A percentile compares a stretch with the other conserved stretches of the same genome.
phyloP scores from a whole-genome alignment of 1,140 invertebrate species.

The Amyelois transitella region DNA sequence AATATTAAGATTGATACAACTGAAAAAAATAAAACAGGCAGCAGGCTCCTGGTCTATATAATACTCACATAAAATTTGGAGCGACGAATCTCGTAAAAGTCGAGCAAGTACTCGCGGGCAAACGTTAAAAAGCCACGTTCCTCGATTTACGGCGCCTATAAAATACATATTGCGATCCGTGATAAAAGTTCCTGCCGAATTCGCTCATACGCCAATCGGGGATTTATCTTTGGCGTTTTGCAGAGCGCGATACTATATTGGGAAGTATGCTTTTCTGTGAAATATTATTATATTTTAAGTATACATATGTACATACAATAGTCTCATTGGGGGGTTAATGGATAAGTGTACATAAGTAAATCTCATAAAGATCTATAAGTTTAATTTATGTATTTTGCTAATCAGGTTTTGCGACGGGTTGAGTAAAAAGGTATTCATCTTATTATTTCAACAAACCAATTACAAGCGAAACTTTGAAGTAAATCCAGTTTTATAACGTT shows the following conservation, averaged over 20 bases:
- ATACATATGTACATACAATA: too few relatives aligned
- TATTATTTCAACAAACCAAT: too few relatives aligned
- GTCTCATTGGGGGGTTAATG: too few relatives aligned
- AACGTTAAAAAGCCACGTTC: conserved; percentile 68
- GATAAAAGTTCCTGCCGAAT: conserved; percentile 64
- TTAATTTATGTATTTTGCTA: too few relatives aligned
- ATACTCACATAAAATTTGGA: conserved; percentile 62
- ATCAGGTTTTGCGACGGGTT: too few relatives aligned
- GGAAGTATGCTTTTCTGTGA: neutral
- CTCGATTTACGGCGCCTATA: conserved; percentile 68
- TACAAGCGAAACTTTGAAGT: too few relatives aligned
- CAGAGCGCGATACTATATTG: neutral
- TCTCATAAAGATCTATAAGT: too few relatives aligned
- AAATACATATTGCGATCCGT: conserved; percentile 73
- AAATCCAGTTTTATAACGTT: too few relatives aligned
- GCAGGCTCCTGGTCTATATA: conserved; percentile 10
- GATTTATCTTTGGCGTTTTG: conserved; percentile 34
- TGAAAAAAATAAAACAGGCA: neutral
- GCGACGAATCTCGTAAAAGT: conserved; percentile 67
- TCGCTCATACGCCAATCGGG: conserved; percentile 47
- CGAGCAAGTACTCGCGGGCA: conserved; percentile 54
- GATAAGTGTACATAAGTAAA: too few relatives aligned
- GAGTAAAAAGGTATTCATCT: too few relatives aligned
- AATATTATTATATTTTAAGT: neutral
- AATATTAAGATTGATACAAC: too few relatives aligned